Evolutionary conservation across 2,888 invertebrate species (phyloP).

Genomic region (Drosophila longiperda): DNA sequence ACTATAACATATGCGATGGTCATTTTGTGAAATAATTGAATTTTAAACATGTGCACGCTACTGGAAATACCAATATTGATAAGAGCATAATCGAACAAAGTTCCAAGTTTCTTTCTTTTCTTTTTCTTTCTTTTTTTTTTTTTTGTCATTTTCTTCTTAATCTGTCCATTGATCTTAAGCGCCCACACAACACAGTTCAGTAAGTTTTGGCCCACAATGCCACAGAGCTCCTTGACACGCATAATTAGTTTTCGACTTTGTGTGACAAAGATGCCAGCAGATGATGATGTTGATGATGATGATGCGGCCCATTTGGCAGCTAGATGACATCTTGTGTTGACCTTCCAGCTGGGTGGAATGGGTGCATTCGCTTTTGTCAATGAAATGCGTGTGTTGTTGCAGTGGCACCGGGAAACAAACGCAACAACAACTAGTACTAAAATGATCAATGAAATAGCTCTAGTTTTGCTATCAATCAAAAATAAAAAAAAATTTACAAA

Average conservation of each 20-base stretch:
- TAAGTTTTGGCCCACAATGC: slow-evolving; percentile 1
- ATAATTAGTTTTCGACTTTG: slow-evolving; percentile 65
- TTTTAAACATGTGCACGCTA: not conserved
- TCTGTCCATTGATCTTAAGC: slow-evolving; percentile 36
- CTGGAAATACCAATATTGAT: slow-evolving; percentile 19
- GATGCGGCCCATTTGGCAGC: slow-evolving; percentile 56
- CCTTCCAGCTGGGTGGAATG: slow-evolving; percentile 41
- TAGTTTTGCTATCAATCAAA: slow-evolving; percentile 57
- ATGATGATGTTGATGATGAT: slow-evolving; percentile 23
- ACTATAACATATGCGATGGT: not conserved
- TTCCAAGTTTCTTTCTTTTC: not conserved
- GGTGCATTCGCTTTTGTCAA: slow-evolving; percentile 45
- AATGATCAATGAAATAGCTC: slow-evolving; percentile 47
- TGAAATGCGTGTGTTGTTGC: slow-evolving; percentile 44
- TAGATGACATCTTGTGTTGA: slow-evolving; percentile 65
- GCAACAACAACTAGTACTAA: slow-evolving; percentile 10
- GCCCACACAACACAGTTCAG: slow-evolving; percentile 19
- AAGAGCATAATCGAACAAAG: slow-evolving; percentile 8
- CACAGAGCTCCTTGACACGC: slow-evolving; percentile 52
- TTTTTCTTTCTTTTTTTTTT: not conserved
- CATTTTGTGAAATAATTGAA: not conserved
- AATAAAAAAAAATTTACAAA: slow-evolving; percentile 16
- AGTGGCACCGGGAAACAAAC: not conserved
- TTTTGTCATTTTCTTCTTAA: not conserved
- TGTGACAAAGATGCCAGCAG: slow-evolving; percentile 32